A percentile compares a stretch with the other conserved stretches of the same genome.
phyloP scores from a whole-genome alignment of 2,888 invertebrate genomes.

The Ectemnius cavifrons region DNA sequence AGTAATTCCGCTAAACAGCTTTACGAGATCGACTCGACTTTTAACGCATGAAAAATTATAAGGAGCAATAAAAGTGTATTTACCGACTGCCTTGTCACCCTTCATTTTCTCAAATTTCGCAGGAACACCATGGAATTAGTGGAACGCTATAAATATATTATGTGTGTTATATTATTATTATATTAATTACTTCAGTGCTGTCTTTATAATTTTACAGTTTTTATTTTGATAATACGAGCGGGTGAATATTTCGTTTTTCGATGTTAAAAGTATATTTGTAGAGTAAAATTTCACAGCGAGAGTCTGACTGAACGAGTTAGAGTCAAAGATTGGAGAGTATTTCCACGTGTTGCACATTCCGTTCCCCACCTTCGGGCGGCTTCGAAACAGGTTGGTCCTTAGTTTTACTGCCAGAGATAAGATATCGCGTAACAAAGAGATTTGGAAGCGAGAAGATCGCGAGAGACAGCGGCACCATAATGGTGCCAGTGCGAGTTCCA shows the following conservation, averaged over 20 bases:
- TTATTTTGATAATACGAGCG: no score
- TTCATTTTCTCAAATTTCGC: not conserved
- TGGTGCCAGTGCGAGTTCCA: slow-evolving; percentile 22
- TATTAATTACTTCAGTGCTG: not conserved
- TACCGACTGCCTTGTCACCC: slow-evolving; percentile 11
- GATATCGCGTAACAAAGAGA: slow-evolving; percentile 49
- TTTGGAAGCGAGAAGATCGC: slow-evolving; percentile 23
- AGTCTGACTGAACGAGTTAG: no score
- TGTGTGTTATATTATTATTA: not conserved
- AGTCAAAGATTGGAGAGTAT: no score
- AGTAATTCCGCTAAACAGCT: slow-evolving; percentile 48
- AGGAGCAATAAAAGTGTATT: slow-evolving; percentile 58
- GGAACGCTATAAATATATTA: not conserved
- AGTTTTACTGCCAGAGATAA: slow-evolving; percentile 54
- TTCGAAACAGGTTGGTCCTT: slow-evolving; percentile 11
- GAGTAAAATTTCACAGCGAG: no score
- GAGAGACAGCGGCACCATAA: slow-evolving; percentile 36
- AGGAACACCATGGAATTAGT: not conserved
- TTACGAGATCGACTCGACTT: slow-evolving; percentile 39
- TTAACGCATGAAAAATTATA: slow-evolving; percentile 51
- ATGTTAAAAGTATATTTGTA: no score
- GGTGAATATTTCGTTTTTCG: no score
- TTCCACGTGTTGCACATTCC: not conserved
- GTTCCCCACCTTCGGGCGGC: slow-evolving; percentile 11
- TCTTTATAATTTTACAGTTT: not conserved